Base-by-base conservation (phyloP, 2,113 vertebrate genomes). In the Tachycineta bicolor region DNA sequence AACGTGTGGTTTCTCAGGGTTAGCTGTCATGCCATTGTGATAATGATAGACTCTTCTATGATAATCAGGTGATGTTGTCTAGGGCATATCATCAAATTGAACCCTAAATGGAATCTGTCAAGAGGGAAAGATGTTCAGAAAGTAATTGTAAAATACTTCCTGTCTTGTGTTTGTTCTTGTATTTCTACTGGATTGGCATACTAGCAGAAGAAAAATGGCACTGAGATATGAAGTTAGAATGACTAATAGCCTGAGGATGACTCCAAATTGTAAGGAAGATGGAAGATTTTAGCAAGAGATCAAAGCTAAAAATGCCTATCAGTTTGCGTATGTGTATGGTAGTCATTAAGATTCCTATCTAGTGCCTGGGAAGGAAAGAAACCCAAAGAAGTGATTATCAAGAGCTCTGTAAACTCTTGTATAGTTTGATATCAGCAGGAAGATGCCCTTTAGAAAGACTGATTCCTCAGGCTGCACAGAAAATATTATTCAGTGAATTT, bases 91-190 rank as follows among this genome's bases (percentile, higher is more conserved):
- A 29, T 88, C 52, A 47, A 26, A 62, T 18, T 33, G 29, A 96
- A 25, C 52, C 46, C n/a, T 62, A 49, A 83, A 41, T 63, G n/a
- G 18, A 83, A 80, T 14, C 41, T 82, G 18, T 41, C 31, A 39
- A 60, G 34, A 69, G 60, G 37, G 28, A 83, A 85, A 44, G 26
- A 47, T 65, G 60, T 85, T 75, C 56, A 78, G 87, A 75, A 65
- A 62, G 22, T 43, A 39, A 25, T 56, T 70, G 70, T 67, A 79
- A 70, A 76, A 49, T 67, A 21, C 31, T 82, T 78, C 49, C 11
- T 74, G 12, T 65, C 28, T 69, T 18, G 2, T 4, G 0, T 34
- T 83, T 1, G 0, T 83, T 83, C 37, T 79, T 0, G 0, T 52
- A 18, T 68, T 83, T 89, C 73, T 94, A 15, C 59, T 64, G 19